Conservation (phyloP, 2,888 invertebrate genomes). For the Scaptomyza cyrtandrae region DNA sequence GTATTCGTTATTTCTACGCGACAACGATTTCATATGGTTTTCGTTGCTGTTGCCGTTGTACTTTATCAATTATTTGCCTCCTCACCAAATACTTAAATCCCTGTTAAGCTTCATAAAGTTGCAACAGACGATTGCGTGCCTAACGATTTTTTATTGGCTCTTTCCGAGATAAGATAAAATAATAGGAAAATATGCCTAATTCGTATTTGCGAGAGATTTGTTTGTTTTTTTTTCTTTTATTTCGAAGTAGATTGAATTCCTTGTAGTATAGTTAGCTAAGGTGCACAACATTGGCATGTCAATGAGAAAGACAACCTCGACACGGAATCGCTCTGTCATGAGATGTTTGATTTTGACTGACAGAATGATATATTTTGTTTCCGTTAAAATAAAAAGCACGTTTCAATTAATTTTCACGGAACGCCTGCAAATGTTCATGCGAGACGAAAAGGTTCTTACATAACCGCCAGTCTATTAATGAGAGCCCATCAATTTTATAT, state of each 20-base stretch:
- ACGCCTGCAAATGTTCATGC: not conserved
- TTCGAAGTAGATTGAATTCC: not conserved
- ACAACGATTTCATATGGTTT: slow-evolving; percentile 6
- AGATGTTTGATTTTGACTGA: not conserved
- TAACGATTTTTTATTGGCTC: slow-evolving; percentile 49
- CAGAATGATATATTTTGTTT: not conserved
- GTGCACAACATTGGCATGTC: not conserved
- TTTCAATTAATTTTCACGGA: slow-evolving; percentile 8
- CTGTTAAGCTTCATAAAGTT: slow-evolving; percentile 40
- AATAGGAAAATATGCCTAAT: slow-evolving; percentile 19
- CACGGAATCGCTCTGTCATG: not conserved
- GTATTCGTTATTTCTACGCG: slow-evolving; percentile 32
- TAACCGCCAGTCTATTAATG: slow-evolving; percentile 32
- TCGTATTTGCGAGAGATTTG: slow-evolving; percentile 16
- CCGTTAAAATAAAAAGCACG: not conserved
- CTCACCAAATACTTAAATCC: slow-evolving; percentile 41
- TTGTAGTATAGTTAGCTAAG: slow-evolving; percentile 1
- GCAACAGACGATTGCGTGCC: slow-evolving; percentile 29
- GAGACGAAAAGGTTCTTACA: slow-evolving; percentile 4
- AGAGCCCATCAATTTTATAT: slow-evolving; percentile 61
- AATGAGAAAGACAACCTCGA: not conserved
- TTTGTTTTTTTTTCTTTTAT: too few species aligned
- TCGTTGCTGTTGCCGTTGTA: slow-evolving; percentile 14
- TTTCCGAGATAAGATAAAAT: slow-evolving; percentile 22
- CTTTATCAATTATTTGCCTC: slow-evolving; percentile 66